phyloP scores from a whole-genome alignment of 2,888 invertebrate species.

The Gasteruption jaculator region DNA sequence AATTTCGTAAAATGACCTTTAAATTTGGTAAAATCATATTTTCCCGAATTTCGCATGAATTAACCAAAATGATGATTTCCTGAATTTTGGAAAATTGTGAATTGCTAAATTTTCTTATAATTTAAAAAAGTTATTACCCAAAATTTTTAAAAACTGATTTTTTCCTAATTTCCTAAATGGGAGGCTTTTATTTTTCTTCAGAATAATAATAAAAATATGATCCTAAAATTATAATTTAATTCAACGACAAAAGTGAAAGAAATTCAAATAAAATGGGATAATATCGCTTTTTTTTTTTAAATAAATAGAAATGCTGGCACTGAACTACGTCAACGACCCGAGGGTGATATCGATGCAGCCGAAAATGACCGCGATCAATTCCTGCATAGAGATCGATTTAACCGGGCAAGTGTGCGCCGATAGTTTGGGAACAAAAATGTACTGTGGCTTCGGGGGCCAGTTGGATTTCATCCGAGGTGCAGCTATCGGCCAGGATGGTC shows the following conservation, averaged over 20 bases:
- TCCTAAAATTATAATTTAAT: not conserved
- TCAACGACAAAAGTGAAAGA: too few species aligned
- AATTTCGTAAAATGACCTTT: too few species aligned
- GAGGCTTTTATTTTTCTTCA: too few species aligned
- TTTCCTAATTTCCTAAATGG: too few species aligned
- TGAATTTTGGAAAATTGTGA: too few species aligned
- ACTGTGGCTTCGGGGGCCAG: conserved; percentile 88
- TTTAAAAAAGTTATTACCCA: too few species aligned
- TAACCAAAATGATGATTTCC: too few species aligned
- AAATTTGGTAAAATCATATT: too few species aligned
- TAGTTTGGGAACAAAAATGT: conserved; percentile 60
- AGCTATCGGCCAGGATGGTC: conserved; percentile 77
- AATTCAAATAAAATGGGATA: not conserved
- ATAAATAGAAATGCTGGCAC: conserved; percentile 57
- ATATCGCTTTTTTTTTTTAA: conserved; percentile 11
- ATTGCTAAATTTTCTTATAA: too few species aligned
- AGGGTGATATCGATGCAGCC: conserved; percentile 58
- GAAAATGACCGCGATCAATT: conserved; percentile 63
- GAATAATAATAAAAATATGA: too few species aligned
- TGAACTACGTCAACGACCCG: conserved; percentile 56
- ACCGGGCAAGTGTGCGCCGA: conserved; percentile 65
- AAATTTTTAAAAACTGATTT: too few species aligned
- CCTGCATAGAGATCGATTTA: conserved; percentile 64
- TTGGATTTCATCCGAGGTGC: conserved; percentile 92
- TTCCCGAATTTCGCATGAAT: too few species aligned